Evolutionary conservation across 2,888 invertebrate genomes (phyloP), one percentile per base, ranked within the genome.

Genomic region (Drosophila flavopinicola): DNA sequence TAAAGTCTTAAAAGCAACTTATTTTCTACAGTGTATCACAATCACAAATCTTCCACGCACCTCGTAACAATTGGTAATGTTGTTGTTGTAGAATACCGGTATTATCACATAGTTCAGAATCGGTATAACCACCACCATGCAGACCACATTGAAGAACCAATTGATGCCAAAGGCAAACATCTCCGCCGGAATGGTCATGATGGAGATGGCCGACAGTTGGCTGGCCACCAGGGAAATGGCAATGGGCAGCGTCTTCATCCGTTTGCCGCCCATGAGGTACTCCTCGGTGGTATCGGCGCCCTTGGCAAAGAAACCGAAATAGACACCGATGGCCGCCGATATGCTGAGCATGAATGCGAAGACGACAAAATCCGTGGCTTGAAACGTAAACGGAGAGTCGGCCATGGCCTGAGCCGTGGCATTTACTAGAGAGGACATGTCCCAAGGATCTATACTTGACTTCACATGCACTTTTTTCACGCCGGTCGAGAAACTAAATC

Each of bases 181-280:
- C 78, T 93, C 93, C 0, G 92, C 91, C 1, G 93, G 93, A 35
- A 92, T 91, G 0, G 92, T 92, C 79, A 93, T 90, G 3, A 93
- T 91, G 0, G 93, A 92, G 25, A 93, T 92, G 39, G 92, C 93
- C 1, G 93, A 93, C 70, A 93, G 88, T 69, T 93, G 92, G 65
- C 92, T 89, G 38, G 94, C 94, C 66, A 94, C 91, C 23, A 94
- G 89, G 0, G 94, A 94, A 82, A 94, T 92, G 30, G 94, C 92
- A 41, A 94, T 93, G 1, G 94, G 94, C 54, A 94, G 90, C 3
- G 92, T 92, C 63, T 92, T 92, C 92, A 94, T 92, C 32, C 91
- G 91, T 67, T 92, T 92, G 53, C 93, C 92, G 3, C 93, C 94
- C 87, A 93, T 91, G 35, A 94, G 90, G 82, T 94, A 94, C 61